Base-by-base conservation (phyloP, 1,140 invertebrate genomes). In the Ceratina calcarata region DNA sequence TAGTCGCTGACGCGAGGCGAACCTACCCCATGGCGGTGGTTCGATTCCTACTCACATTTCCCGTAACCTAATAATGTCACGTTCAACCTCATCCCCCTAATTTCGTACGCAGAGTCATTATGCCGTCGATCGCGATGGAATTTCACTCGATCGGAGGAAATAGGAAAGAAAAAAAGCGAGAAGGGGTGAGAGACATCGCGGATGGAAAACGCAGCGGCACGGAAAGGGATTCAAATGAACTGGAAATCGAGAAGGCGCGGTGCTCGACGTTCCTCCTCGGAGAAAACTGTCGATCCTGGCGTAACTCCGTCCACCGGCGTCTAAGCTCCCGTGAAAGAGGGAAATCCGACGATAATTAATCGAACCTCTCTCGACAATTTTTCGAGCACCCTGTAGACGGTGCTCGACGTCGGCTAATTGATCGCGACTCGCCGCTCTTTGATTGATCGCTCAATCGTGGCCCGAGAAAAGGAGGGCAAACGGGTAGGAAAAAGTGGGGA, bases 321-420 rank as follows among this genome's bases (percentile, higher is more conserved):
- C 22, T 62, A 60, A 49, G 45, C 16, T 32, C 15, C 20, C 27
- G 22, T 12, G 24, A 70, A 70, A 57, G 65, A 49, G 62, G 69
- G 78, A 80, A 84, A 83, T 76, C 71, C 60, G 51, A 84, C 81
- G 82, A 86, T 88, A 89, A 88, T 90, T 89, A 89, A 89, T 90
- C 85, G 86, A 82, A 62, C 62, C 68, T 55, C 20, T 57, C 62
- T 70, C 53, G 20, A 20, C 65, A 57, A 53, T 45, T 60, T 58
- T 49, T 51, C 75, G 55, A 51, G 53, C 81, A 49, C 45, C 7
- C 61, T 2, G n/a, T 57, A 57, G 55, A 83, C 85, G 83, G 77
- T 87, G 80, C 82, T 88, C 84, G 79, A 87, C 84, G 73, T 81
- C 81, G 83, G 80, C 84, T 90, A 89, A 89, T 88, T 87, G 88